Evolutionary conservation across 2,888 invertebrate genomes (phyloP), one percentile per base, ranked within the genome.

Genomic region (Drosophila mayaguana): DNA sequence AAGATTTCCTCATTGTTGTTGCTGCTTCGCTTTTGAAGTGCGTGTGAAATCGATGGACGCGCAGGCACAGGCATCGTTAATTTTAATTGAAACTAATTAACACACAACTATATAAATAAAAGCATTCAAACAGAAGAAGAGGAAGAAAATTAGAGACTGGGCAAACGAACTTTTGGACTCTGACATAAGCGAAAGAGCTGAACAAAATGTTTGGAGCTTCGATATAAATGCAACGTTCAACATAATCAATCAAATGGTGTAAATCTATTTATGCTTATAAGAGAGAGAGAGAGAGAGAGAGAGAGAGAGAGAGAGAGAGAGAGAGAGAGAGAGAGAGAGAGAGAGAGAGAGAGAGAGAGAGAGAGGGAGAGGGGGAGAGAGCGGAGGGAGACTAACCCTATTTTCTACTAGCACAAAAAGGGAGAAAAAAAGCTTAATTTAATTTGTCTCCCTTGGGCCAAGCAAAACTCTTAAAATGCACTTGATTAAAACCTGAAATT

Each of bases 11-110:
- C 63, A 65, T 60, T 62, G 63, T 60, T 43, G 45, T 60, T 42
- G n/a, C n/a, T 65, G 38, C 54, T 62, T 64, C 57, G 38, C 63
- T 56, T 73, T 83, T 74, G 71, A 71, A 80, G 75, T 84, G 88
- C 83, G 87, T 86, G 86, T 86, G 86, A 86, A 89, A 87, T 86
- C 81, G 78, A 80, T 87, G 75, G 74, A 50, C 25, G 73, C 62
- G 54, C 75, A 50, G 20, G n/a, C 40, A 8, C 40, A 62, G 72
- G 75, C 87, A 74, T 85, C 83, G 81, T 87, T 86, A 89, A 84
- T 87, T 89, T 87, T 89, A 87, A 87, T 89, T 86, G 85, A 89
- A 85, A 84, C 84, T 85, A 88, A 85, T 85, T 87, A 89, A 77
- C 81, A 72, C 79, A 83, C 45, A 72, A 72, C 74, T 70, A 86